phyloP scores from a whole-genome alignment of 2,113 vertebrate species.

The Felis chaus region DNA sequence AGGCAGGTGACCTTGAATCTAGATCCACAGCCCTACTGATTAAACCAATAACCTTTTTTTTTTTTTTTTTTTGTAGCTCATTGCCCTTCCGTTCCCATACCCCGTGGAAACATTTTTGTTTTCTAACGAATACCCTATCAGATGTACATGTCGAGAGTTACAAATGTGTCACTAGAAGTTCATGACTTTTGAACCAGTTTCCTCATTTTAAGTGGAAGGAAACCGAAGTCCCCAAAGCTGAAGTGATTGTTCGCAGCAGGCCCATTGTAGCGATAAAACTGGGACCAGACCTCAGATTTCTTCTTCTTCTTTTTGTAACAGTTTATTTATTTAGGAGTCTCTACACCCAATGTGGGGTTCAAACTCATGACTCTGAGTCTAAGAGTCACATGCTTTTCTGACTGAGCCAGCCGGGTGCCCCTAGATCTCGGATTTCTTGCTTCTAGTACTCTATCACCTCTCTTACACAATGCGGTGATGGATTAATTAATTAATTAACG shows the following conservation, averaged over 20 bases:
- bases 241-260: not conserved
- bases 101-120: not conserved
- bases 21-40: not conserved
- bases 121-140: not conserved
- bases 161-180: not conserved
- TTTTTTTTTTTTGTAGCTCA: conserved; percentile 19
- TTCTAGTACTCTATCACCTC: not conserved
- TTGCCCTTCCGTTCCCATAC: not conserved
- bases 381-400: not conserved
- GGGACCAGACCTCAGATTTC: not conserved
- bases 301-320: not conserved
- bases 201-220: conserved; percentile 47
- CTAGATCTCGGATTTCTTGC: not conserved
- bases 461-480: not conserved
- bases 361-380: not conserved
- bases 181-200: conserved; percentile 13
- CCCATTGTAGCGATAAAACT: not conserved
- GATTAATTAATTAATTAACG: no score
- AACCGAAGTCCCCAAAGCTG: not conserved
- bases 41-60: not conserved
- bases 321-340: not conserved
- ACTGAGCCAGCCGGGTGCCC: not conserved
- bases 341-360: not conserved
- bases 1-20: conserved; percentile 32
- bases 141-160: not conserved